These are phyloP conservation scores for Etia nguti DNA, from an alignment of 2,113 vertebrate species.

Conservation along the genomic window DNA sequence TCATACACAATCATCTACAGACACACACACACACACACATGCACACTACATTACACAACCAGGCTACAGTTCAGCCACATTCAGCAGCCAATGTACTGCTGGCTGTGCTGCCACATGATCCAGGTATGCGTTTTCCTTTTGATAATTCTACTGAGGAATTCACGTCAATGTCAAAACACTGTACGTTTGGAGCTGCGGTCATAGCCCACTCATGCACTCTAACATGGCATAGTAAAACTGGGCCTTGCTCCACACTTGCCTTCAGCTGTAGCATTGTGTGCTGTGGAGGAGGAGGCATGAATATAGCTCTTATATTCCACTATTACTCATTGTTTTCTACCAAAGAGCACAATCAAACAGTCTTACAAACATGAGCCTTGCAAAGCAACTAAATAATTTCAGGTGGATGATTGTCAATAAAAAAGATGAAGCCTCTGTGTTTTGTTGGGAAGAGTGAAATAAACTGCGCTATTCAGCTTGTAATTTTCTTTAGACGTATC, in stretches of 20 bases:
- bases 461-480: not conserved
- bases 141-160: not conserved
- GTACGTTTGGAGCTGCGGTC: not conserved
- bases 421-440: constrained; percentile 43
- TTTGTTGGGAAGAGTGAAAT: constrained; percentile 22
- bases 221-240: not conserved
- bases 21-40: not conserved
- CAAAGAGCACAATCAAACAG: constrained; percentile 23
- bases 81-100: not conserved
- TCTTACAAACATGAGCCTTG: constrained; percentile 32
- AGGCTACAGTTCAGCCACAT: not conserved
- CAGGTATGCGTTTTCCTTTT: not conserved
- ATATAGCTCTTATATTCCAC: constrained; percentile 42
- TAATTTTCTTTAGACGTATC: not conserved
- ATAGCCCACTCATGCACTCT: not conserved
- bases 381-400: constrained; percentile 32
- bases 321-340: constrained; percentile 5
- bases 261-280: constrained; percentile 7
- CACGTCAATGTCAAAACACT: not conserved
- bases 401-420: constrained; percentile 61
- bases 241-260: not conserved
- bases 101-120: not conserved
- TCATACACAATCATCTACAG: not conserved
- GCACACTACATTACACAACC: not conserved
- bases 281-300: constrained; percentile 10